Evolutionary conservation across 2,888 invertebrate species (phyloP), one percentile per base, ranked within the genome.

Genomic region (Chelonus formosanus): DNA sequence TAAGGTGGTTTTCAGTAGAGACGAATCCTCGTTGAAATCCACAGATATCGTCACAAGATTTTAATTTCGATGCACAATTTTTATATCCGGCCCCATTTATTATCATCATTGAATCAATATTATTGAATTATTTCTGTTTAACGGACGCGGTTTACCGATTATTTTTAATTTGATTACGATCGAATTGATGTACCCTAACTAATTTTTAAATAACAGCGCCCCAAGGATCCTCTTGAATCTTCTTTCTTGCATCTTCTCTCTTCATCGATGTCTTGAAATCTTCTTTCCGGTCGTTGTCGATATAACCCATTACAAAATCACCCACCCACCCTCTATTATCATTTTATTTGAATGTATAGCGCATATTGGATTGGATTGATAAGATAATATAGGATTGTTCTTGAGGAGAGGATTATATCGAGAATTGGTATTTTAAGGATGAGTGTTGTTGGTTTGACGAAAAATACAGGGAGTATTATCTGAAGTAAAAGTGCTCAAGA

Each of bases 201-300:
- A 73, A 67, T 55, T 65, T 59, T 43, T 20, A 10, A 35, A 32
- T 20, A 10, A 32, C 8, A 20, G 7, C 52, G 45, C 53, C 8
- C 64, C 20, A 45, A 34, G 40, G 45, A 71, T 81, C 81, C 80
- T 84, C 82, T 84, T 79, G 80, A 76, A 78, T 84, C 84, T 84
- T 84, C 83, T 83, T 80, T 84, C 84, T 84, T 85, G 82, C 75
- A 68, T 84, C 83, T 84, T 85, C 84, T 80, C 75, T 84, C 84
- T 85, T 85, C 82, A 81, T 6, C 78, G 75, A 76, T 78, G 81
- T 82, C 79, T 79, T 82, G 78, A 78, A 71, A 73, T 84, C 85
- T 85, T 86, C 85, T 84, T 84, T 55, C 53, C n/a, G 52, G 31
- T 82, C 83, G 84, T 67, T 75, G 78, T 70, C 40, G 7, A 20